Evolutionary conservation across 2,888 invertebrate species (phyloP).

Genomic region (Drosophila suboccidentalis): DNA sequence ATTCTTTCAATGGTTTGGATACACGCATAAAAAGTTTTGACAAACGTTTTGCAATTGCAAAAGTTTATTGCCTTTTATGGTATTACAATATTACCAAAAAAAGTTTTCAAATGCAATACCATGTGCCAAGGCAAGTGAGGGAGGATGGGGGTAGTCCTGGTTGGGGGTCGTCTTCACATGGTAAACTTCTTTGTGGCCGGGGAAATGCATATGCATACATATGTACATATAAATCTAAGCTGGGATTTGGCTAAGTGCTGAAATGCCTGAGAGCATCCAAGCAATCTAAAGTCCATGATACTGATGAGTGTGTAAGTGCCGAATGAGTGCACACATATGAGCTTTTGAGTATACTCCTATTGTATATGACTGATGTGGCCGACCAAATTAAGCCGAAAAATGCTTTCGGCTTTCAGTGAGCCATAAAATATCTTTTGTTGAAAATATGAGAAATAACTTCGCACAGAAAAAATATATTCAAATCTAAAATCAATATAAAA

Average conservation of each 20-base stretch:
- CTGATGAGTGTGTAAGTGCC: slow-evolving; percentile 29
- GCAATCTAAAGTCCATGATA: slow-evolving; percentile 12
- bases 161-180: slow-evolving; percentile 5
- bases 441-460: slow-evolving; percentile 2
- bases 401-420: slow-evolving; percentile 13
- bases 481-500: not conserved
- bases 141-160: no score
- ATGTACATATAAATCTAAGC: slow-evolving; percentile 32
- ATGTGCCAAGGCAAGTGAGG: not conserved
- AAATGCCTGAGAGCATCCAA: slow-evolving; percentile 50
- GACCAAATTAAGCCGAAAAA: slow-evolving; percentile 30
- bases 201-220: slow-evolving; percentile 45
- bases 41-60: slow-evolving; percentile 62
- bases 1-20: slow-evolving; percentile 24
- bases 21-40: slow-evolving; percentile 37
- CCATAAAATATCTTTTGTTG: slow-evolving; percentile 13
- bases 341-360: not conserved
- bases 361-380: slow-evolving; percentile 9
- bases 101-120: slow-evolving; percentile 53
- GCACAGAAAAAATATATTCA: not conserved
- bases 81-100: slow-evolving; percentile 52
- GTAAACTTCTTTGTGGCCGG: slow-evolving; percentile 43
- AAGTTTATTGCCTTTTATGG: slow-evolving; percentile 65
- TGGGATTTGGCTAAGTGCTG: slow-evolving; percentile 59
- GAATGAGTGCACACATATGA: slow-evolving; percentile 4